These are phyloP conservation scores for Anticlea derivata DNA, from an alignment of 2,888 invertebrate genomes.

Conservation along the genomic window DNA sequence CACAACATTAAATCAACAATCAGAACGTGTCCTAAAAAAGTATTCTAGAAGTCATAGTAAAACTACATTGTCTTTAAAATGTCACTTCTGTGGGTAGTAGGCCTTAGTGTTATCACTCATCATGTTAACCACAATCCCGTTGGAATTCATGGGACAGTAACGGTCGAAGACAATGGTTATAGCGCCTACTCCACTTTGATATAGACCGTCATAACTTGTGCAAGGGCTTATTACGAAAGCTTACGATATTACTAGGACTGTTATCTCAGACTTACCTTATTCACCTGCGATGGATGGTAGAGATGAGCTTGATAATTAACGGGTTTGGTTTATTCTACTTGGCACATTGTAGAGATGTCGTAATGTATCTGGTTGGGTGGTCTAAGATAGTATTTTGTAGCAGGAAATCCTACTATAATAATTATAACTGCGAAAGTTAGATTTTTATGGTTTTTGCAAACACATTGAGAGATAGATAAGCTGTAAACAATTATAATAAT, in stretches of 20 bases:
- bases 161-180: slow-evolving; percentile 54
- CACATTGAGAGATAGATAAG: too few species aligned
- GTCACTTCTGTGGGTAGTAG: neutral
- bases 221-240: slow-evolving; percentile 39
- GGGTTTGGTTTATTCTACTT: neutral
- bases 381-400: neutral
- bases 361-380: neutral
- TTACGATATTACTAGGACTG: slow-evolving; percentile 12
- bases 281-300: neutral
- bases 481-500: too few species aligned
- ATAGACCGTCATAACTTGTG: slow-evolving; percentile 48
- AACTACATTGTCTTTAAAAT: too few species aligned
- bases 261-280: slow-evolving; percentile 11
- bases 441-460: too few species aligned
- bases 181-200: slow-evolving; percentile 51
- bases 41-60: too few species aligned
- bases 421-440: neutral
- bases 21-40: too few species aligned
- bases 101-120: slow-evolving; percentile 26
- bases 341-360: neutral
- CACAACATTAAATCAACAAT: too few species aligned
- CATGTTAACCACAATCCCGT: slow-evolving; percentile 33
- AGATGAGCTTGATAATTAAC: neutral
- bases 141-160: slow-evolving; percentile 54
- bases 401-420: slow-evolving; percentile 2